These are phyloP conservation scores for Tetrapedia diversipes DNA, from an alignment of 2,888 invertebrate genomes.

Conservation along the genomic window DNA sequence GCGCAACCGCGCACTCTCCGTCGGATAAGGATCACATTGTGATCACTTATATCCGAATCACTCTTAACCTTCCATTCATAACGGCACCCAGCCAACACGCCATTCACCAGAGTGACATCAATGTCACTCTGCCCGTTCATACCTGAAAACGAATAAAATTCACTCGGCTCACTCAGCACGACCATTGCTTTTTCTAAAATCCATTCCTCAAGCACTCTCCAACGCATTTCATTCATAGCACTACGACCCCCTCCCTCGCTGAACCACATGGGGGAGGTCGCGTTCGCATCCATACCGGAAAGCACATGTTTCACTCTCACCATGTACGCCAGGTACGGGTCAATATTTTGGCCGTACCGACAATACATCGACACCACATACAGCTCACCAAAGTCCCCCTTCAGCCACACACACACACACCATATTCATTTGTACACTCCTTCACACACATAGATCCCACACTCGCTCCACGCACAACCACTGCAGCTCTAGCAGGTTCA, in stretches of 20 bases:
- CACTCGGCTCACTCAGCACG: conserved; percentile 19
- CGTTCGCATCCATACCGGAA: not conserved
- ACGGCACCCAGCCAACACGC: not conserved
- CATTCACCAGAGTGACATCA: conserved; percentile 24
- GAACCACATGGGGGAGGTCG: not conserved
- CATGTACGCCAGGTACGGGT: not conserved
- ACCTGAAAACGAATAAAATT: conserved; percentile 3
- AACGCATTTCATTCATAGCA: not conserved
- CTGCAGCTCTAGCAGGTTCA: not conserved
- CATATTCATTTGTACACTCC: not conserved
- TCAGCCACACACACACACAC: not conserved
- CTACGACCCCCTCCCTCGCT: not conserved
- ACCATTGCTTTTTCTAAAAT: not conserved
- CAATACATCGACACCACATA: not conserved
- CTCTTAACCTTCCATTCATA: conserved; percentile 12
- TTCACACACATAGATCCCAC: not conserved
- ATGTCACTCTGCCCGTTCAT: conserved; percentile 32
- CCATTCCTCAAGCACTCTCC: not conserved
- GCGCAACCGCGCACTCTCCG: no score
- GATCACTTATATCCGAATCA: conserved; percentile 19
- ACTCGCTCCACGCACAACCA: not conserved
- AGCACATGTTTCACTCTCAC: not conserved
- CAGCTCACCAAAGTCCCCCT: not conserved
- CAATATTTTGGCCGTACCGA: not conserved
- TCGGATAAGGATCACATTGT: conserved; percentile 13